Evolutionary conservation across 2,113 vertebrate genomes (phyloP), one percentile per base, ranked within the genome.

Genomic region (Colaptes auratus): DNA sequence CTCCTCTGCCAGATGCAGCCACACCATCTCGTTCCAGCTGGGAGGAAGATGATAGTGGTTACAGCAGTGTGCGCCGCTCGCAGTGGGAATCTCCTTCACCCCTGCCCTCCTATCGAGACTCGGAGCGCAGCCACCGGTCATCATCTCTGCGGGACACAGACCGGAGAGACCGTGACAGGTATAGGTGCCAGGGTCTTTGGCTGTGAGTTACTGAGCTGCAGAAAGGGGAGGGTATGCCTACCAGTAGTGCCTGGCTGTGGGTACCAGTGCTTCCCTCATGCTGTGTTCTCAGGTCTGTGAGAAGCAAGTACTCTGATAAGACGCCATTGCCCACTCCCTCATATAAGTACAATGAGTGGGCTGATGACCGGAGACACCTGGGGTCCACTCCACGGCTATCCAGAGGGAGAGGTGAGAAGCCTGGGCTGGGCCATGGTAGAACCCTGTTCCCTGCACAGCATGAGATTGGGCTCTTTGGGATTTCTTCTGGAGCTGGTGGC

Each of bases 261-360:
- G 36, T 31, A 35, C 25, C 19, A 14, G 0, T 33, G n/a, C 8
- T 2, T 76, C 13, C 21, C 23, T 61, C 0, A 0, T 15, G 7
- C 20, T 94, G 27, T 92, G 33, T 87, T 59, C 64, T 16, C 92
- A 99, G 99, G 97, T 99, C 99, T 85, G 96, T 98, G 70, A 98
- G 98, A 97, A 98, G 98, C 91, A 98, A 97, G 44, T 99, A 98
- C 92, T 95, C 97, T 0, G 99, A 99, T 0, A 98, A 99, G 95
- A 99, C 99, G 0, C 99, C 99, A 0, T 89, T 99, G 70, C 99
- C 99, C 5, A 99, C 99, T 3, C 99, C 99, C 0, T 99, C 99
- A 0, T 99, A 99, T 93, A 99, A 99, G 87, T 99, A 99, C 96
- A 99, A 99, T 0, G 99, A 99, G 50, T 99, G 99, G 99, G 99